Evolutionary conservation across 2,888 invertebrate species (phyloP).

Genomic region (Actias luna): DNA sequence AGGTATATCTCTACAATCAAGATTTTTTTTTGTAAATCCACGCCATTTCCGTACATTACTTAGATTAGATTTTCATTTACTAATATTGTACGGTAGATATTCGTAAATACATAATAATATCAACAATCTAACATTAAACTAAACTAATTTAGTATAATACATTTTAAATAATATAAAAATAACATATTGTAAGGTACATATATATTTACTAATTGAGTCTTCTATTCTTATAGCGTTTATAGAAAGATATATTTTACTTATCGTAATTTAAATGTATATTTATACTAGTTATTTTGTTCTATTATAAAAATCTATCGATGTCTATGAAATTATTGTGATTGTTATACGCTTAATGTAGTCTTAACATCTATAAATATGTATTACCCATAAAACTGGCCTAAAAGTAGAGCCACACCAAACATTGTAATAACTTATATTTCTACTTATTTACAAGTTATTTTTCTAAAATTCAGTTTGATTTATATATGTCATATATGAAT

Average conservation of each 20-base stretch:
- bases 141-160: constrained; percentile 1
- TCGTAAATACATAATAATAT: not conserved
- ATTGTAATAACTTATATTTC: not conserved
- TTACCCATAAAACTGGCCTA: constrained; percentile 41
- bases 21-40: not conserved
- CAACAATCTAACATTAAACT: not conserved
- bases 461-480: not conserved
- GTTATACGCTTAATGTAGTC: constrained; percentile 47
- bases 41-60: not conserved
- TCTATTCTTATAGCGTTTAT: constrained; percentile 57
- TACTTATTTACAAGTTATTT: not conserved
- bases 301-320: constrained; percentile 38
- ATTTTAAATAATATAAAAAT: not conserved
- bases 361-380: constrained; percentile 21
- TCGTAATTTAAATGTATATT: constrained; percentile 42
- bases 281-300: constrained; percentile 48
- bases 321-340: constrained; percentile 59
- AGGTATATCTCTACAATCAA: not conserved
- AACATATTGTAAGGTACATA: constrained; percentile 21
- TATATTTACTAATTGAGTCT: constrained; percentile 45
- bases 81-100: not conserved
- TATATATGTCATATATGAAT: no score
- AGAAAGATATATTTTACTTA: constrained; percentile 43
- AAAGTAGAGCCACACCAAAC: constrained; percentile 48
- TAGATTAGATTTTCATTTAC: not conserved